Conservation (phyloP, 2,888 invertebrate species). For the Parnassius glacialis region DNA sequence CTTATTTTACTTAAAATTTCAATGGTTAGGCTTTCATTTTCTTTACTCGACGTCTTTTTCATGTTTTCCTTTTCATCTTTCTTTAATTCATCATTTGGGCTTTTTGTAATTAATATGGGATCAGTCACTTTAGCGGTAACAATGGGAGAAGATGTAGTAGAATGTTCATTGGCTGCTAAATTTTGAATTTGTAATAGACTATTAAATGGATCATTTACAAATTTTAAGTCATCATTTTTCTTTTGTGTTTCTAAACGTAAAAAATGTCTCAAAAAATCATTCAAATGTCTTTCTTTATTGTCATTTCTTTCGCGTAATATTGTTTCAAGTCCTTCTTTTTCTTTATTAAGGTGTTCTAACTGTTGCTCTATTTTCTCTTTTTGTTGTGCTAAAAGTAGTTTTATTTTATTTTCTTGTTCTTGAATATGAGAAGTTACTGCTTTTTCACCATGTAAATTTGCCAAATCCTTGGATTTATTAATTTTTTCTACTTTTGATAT, state of each 20-base stretch:
- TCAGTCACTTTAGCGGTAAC: not conserved
- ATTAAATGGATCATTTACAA: slow-evolving; percentile 25
- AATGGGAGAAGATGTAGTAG: slow-evolving; percentile 2
- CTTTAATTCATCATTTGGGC: not conserved
- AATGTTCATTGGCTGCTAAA: slow-evolving; percentile 9
- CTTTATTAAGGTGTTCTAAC: slow-evolving; percentile 46
- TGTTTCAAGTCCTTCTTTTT: slow-evolving; percentile 48
- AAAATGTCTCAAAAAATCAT: slow-evolving; percentile 34
- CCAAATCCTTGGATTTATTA: slow-evolving; percentile 34
- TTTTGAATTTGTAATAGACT: slow-evolving; percentile 9
- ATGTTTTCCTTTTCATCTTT: slow-evolving; percentile 31
- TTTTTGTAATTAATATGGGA: not conserved
- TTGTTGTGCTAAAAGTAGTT: slow-evolving; percentile 47
- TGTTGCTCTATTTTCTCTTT: slow-evolving; percentile 54
- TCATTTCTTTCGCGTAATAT: slow-evolving; percentile 31
- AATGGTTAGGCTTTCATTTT: slow-evolving; percentile 55
- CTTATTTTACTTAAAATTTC: slow-evolving; percentile 62
- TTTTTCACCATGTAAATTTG: slow-evolving; percentile 5
- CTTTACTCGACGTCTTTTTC: slow-evolving; percentile 44
- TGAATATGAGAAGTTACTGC: slow-evolving; percentile 30
- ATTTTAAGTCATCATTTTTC: slow-evolving; percentile 33
- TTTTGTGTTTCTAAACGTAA: slow-evolving; percentile 32
- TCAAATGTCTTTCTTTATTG: slow-evolving; percentile 32
- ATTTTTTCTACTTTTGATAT: slow-evolving; percentile 59
- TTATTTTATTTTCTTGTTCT: slow-evolving; percentile 46